phyloP scores from a whole-genome alignment of 2,797 vertebrate genomes.

The Galagoides demidoff region DNA sequence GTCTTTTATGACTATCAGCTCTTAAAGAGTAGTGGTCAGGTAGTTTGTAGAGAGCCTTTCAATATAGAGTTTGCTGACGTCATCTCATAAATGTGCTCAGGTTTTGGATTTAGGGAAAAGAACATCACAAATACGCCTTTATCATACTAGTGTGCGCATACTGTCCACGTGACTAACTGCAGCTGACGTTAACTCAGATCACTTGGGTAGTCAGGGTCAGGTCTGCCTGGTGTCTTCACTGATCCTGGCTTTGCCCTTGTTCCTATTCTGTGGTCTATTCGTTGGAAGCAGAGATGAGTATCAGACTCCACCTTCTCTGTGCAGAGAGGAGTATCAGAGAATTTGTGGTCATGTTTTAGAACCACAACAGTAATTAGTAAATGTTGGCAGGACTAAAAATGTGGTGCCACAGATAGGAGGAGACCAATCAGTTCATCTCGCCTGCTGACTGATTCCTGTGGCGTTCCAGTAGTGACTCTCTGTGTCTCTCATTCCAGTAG shows the following conservation, averaged over 20 bases:
- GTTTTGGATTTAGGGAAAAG: not conserved
- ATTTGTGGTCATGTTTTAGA: not conserved
- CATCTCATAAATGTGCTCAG: not conserved
- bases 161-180: not conserved
- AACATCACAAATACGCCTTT: not conserved
- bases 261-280: not conserved
- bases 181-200: not conserved
- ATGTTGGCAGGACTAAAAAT: not conserved
- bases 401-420: not conserved
- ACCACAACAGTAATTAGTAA: not conserved
- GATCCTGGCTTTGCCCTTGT: not conserved
- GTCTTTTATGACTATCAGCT: slow-evolving; percentile 15
- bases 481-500: not conserved
- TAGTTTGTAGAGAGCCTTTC: not conserved
- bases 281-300: not conserved
- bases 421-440: not conserved
- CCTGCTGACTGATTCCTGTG: not conserved
- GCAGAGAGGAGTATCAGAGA: not conserved
- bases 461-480: not conserved
- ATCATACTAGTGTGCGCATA: not conserved
- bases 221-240: not conserved
- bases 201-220: not conserved
- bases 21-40: not conserved
- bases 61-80: not conserved
- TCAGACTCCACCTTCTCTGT: not conserved